Conservation (phyloP, 2,797 vertebrate species). For the Poliocrania exsul region DNA sequence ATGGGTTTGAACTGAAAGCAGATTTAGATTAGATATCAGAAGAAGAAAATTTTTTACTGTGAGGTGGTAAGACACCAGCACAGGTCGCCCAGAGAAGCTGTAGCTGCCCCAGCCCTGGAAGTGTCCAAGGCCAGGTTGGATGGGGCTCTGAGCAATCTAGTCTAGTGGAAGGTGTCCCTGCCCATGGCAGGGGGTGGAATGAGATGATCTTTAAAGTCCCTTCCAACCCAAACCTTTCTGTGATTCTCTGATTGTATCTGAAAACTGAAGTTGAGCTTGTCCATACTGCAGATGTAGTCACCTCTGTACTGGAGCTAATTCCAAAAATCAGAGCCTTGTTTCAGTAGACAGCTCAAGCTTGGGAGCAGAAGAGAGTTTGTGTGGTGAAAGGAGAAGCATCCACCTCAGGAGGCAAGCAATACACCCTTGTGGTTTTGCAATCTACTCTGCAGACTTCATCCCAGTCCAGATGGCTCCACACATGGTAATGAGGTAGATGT, state of each 20-base stretch:
- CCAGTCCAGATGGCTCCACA: neutral
- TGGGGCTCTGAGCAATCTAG: accelerated
- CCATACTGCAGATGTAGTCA: neutral
- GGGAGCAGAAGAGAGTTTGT: neutral
- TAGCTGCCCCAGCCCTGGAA: neutral
- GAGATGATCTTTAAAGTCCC: accelerated
- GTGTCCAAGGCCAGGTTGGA: neutral
- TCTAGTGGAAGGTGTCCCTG: neutral
- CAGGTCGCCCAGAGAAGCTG: neutral
- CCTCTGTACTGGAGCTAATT: neutral
- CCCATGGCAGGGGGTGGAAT: neutral
- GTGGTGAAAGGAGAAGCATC: neutral
- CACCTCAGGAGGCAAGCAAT: neutral
- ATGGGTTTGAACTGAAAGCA: neutral
- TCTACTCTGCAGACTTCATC: neutral
- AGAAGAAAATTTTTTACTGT: neutral
- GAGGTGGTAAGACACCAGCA: neutral
- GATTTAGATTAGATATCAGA: neutral
- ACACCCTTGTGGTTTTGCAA: neutral
- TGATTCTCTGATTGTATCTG: neutral
- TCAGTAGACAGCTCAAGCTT: neutral
- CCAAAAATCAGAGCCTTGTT: neutral
- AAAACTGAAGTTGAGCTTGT: neutral
- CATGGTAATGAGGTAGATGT: accelerated
- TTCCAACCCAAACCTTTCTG: neutral